These are phyloP conservation scores for Ia io DNA, from an alignment of 2,113 vertebrate genomes.

Conservation along the genomic window DNA sequence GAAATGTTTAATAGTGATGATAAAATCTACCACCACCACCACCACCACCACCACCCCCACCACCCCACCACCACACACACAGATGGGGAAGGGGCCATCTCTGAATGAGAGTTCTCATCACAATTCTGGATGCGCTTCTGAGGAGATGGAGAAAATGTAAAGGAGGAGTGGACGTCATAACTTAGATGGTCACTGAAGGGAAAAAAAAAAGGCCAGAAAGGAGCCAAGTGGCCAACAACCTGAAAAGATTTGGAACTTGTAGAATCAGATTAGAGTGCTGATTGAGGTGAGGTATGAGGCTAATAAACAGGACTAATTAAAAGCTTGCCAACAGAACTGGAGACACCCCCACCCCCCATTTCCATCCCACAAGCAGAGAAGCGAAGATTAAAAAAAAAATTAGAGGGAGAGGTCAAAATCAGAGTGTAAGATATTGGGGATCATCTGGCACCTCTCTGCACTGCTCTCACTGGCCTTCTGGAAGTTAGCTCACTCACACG, in stretches of 20 bases:
- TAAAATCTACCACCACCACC: background rate
- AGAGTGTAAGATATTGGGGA: background rate
- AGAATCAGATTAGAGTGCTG: background rate
- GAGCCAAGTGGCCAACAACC: background rate
- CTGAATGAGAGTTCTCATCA: background rate
- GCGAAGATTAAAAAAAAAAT: background rate
- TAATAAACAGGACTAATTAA: background rate
- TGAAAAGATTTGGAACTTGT: background rate
- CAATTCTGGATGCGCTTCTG: background rate
- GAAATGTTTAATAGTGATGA: background rate
- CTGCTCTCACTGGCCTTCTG: background rate
- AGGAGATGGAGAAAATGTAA: background rate
- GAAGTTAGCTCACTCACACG: background rate
- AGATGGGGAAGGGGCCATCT: background rate
- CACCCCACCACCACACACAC: background rate
- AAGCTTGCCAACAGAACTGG: background rate
- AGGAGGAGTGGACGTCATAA: background rate
- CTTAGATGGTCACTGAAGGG: background rate
- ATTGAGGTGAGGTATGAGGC: background rate
- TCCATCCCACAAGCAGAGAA: background rate
- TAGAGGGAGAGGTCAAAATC: background rate
- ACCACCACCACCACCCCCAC: too few relatives aligned
- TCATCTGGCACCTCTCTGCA: background rate
- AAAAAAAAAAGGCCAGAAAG: background rate
- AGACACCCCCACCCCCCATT: rapidly evolving